Base-by-base conservation (phyloP, 2,888 invertebrate genomes). In the Morpho achilles region DNA sequence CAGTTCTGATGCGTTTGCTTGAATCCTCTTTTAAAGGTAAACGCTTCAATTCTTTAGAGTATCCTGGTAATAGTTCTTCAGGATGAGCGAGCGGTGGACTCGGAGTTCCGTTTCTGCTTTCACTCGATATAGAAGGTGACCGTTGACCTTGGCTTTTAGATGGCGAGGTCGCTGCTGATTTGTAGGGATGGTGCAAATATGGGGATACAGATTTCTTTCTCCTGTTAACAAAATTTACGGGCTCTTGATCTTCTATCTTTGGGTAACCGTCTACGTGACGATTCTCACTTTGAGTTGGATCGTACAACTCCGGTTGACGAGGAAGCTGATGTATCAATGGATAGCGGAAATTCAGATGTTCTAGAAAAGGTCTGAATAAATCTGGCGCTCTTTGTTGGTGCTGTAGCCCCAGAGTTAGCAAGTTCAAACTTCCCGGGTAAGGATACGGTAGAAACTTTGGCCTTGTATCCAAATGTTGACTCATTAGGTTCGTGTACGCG, bases 1-100 rank as follows among this genome's bases (percentile, higher is more conserved):
- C 98, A 0, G 98, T 98, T 47, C 98, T 92, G 64, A 98, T 97
- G 61, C 98, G 92, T 79, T 97, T 97, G 71, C 96, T 96, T 1
- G 96, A 95, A 65, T 93, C 91, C 76, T 94, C 89, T 82, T 91
- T 84, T 66, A 92, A 60, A 52, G 91, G 80, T 67, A 92, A 53
- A 63, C 92, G 78, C 76, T 91, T 78, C 0, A 91, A 73, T 52
- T 87, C 86, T 57, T 85, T 86, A 0, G 87, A 84, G 65, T 84
- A 87, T 0, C 86, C 84, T 7, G 91, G 85, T 0, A 91, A 75
- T 0, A 88, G 74, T 68, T 91, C 91, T 65, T 90, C 90, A 3
- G 87, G 81, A 46, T 85, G 85, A 0, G 80, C 84, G 0, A 87
- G 74, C 0, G 92, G 91, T 0, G 92, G 92, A 50, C 92, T 91